phyloP scores from a whole-genome alignment of 2,113 vertebrate species.

The Natator depressus region DNA sequence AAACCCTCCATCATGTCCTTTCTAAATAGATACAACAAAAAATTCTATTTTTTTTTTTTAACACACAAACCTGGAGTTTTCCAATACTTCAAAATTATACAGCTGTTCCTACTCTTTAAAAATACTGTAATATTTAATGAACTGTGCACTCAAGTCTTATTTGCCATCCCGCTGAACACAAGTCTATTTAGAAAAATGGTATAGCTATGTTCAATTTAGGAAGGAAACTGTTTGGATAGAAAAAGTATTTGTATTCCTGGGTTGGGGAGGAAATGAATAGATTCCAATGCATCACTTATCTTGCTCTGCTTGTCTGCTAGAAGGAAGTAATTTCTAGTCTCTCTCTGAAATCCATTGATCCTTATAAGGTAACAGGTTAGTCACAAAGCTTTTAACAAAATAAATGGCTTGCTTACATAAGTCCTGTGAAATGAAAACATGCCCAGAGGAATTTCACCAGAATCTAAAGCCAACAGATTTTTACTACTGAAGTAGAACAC shows the following conservation, averaged over 20 bases:
- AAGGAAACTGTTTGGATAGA: neutral
- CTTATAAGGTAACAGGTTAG: neutral
- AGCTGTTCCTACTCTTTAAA: neutral
- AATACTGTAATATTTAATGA: neutral
- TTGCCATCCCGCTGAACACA: neutral
- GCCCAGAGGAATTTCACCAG: neutral
- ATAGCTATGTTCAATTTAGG: neutral
- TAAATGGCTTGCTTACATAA: neutral
- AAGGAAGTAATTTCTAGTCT: neutral
- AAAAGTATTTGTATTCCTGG: neutral
- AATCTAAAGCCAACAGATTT: neutral
- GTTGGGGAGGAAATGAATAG: neutral
- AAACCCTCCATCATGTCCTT: neutral
- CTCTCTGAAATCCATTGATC: neutral
- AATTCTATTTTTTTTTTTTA: neutral
- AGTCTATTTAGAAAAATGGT: neutral
- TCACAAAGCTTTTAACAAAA: neutral
- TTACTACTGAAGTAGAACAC: neutral
- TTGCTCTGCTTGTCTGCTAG: neutral
- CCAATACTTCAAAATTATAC: neutral
- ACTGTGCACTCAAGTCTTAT: neutral
- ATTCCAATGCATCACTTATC: neutral
- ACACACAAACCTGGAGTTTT: neutral
- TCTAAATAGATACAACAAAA: neutral
- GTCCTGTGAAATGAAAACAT: neutral